These are phyloP conservation scores for Caenorhabditis latens DNA, from an alignment of 1,140 invertebrate species.

Conservation along the genomic window DNA sequence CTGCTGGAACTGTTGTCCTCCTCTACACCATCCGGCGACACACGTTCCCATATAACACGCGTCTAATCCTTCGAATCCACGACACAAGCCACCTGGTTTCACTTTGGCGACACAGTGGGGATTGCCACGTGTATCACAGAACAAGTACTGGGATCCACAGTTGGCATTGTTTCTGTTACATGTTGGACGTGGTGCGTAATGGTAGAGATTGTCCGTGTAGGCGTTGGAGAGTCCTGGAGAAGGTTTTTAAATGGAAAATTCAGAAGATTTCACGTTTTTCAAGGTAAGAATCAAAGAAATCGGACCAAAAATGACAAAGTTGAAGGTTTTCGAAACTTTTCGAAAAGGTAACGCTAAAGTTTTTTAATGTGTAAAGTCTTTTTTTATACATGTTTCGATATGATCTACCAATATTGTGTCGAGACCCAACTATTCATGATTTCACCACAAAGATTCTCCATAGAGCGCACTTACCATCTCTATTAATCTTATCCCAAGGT, in stretches of 20 bases:
- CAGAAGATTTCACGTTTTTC: background rate
- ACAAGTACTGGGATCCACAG: conserved; percentile 76
- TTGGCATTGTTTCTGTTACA: conserved; percentile 71
- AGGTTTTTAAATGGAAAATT: background rate
- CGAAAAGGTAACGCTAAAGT: no score
- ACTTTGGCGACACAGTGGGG: conserved; percentile 76
- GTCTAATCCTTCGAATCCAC: conserved; percentile 75
- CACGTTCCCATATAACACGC: conserved; percentile 72
- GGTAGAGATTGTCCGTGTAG: conserved; percentile 77
- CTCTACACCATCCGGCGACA: conserved; percentile 68
- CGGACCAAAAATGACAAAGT: background rate
- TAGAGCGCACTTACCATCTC: conserved; percentile 67
- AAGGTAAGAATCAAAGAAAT: background rate
- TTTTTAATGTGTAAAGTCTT: no score
- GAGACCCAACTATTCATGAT: no score
- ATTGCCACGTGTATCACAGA: conserved; percentile 73
- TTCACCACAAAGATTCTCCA: background rate
- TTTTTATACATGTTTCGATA: no score
- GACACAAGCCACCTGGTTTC: conserved; percentile 70
- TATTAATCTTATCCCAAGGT: conserved; percentile 73
- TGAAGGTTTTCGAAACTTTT: no score
- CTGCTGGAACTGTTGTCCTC: conserved; percentile 61
- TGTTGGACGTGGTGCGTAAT: conserved; percentile 73
- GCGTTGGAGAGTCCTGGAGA: conserved; percentile 73
- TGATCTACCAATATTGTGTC: no score